A percentile compares a stretch with the other conserved stretches of the same genome.
phyloP scores from a whole-genome alignment of 2,888 invertebrate genomes.

The Exocentrus adspersus region DNA sequence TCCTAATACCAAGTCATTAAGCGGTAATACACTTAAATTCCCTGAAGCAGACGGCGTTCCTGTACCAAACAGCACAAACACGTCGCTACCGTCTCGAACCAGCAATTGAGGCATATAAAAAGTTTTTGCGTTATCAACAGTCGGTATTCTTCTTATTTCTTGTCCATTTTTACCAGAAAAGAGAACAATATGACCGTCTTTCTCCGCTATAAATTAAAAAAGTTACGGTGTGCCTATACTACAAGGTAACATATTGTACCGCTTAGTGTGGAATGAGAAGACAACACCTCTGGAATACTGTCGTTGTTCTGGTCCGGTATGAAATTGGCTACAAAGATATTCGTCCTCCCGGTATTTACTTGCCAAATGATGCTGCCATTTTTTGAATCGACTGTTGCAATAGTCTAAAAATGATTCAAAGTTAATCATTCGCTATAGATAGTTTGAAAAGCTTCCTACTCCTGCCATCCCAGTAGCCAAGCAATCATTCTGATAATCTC shows the following conservation, averaged over 20 bases:
- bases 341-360: constrained; percentile 63
- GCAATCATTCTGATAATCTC: constrained; percentile 77
- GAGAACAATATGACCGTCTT: constrained; percentile 72
- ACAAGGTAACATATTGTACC: constrained; percentile 34
- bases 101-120: constrained; percentile 79
- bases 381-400: constrained; percentile 73
- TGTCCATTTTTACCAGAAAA: constrained; percentile 77
- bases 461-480: constrained; percentile 78
- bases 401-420: constrained; percentile 64
- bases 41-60: constrained; percentile 79
- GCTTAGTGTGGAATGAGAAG: constrained; percentile 69
- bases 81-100: constrained; percentile 70
- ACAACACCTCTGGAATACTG: constrained; percentile 74
- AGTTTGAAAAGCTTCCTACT: constrained; percentile 60
- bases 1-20: constrained; percentile 67
- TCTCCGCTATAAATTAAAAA: constrained; percentile 38
- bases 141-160: constrained; percentile 69
- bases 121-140: constrained; percentile 74
- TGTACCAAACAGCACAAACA: constrained; percentile 75
- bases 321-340: constrained; percentile 77
- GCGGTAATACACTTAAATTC: constrained; percentile 72
- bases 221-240: not conserved
- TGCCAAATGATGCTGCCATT: constrained; percentile 76
- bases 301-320: constrained; percentile 77
- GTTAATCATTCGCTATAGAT: no score